These are phyloP conservation scores for Plodia interpunctella DNA, from an alignment of 1,140 invertebrate genomes.

Conservation along the genomic window DNA sequence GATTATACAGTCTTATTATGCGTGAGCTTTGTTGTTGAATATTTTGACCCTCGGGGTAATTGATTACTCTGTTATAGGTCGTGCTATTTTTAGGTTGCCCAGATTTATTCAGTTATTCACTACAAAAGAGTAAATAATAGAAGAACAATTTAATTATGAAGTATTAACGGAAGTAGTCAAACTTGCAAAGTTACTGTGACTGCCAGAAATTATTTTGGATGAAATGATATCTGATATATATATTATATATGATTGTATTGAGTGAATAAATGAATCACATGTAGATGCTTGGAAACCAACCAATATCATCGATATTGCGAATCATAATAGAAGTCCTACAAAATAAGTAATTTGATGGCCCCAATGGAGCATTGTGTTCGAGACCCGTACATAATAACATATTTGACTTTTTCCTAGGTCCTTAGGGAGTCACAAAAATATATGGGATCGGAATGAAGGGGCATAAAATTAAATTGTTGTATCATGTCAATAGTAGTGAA, in stretches of 20 bases:
- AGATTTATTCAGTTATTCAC: no score
- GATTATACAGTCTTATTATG: slow-evolving; percentile 7
- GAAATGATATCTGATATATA: no score
- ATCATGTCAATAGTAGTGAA: slow-evolving; percentile 18
- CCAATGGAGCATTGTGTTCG: neutral
- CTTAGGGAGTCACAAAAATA: neutral
- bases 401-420: neutral
- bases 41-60: slow-evolving; percentile 4
- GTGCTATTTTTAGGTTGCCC: neutral
- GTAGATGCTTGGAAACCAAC: neutral
- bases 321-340: neutral
- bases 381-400: neutral
- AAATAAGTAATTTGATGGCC: slow-evolving; percentile 1
- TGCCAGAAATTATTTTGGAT: no score
- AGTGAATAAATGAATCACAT: no score
- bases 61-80: neutral
- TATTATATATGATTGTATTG: no score
- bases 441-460: neutral
- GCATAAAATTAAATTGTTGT: slow-evolving; percentile 10
- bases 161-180: no score
- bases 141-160: no score
- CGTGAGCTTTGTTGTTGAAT: slow-evolving; percentile 1
- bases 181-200: no score
- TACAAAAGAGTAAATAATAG: no score
- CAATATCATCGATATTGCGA: no score